A percentile compares a stretch with the other conserved stretches of the same genome.
These are phyloP conservation scores for Agrotis puta DNA, from an alignment of 2,888 invertebrate species.

Conservation along the genomic window DNA sequence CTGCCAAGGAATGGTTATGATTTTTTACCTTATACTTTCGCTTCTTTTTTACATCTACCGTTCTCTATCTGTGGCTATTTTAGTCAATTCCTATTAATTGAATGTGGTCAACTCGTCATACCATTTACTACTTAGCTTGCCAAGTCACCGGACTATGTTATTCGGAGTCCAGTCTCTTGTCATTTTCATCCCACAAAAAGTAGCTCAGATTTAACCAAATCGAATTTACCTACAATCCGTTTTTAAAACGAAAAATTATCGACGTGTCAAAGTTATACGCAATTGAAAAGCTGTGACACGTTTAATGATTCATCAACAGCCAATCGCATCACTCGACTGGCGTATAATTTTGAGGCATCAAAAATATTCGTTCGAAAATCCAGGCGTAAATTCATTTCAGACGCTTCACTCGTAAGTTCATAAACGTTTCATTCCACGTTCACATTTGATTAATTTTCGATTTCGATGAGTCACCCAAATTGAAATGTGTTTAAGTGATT, in stretches of 20 bases:
- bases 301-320: not conserved
- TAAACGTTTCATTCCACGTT: not conserved
- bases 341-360: not conserved
- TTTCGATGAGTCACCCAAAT: conserved; percentile 1
- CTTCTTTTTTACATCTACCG: no score
- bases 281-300: not conserved
- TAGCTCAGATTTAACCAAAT: not conserved
- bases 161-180: no score
- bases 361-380: not conserved
- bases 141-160: no score
- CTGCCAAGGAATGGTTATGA: no score
- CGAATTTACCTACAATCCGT: not conserved
- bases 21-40: no score
- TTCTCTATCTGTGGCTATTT: no score
- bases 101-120: no score
- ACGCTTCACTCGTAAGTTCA: not conserved
- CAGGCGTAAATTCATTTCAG: not conserved
- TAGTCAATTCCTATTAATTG: no score
- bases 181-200: no score
- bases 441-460: not conserved
- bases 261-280: not conserved
- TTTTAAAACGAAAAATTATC: not conserved
- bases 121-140: no score
- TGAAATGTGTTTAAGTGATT: not conserved
- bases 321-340: not conserved